These are phyloP conservation scores for Grammomys dolichurus DNA, from an alignment of 2,113 vertebrate species.

Conservation along the genomic window DNA sequence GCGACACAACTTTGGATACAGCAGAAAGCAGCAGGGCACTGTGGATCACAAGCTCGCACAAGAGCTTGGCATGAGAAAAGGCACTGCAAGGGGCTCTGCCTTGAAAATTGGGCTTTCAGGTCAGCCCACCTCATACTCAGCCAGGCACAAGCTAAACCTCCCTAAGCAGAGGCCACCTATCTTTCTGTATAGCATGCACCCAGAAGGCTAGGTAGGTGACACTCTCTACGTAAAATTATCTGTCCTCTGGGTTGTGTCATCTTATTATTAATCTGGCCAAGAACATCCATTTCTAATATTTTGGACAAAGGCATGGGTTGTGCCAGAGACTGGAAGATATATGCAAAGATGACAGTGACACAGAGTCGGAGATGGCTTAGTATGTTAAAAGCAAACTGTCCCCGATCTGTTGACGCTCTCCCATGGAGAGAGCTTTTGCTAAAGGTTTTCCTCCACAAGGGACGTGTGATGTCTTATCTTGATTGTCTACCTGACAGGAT, in stretches of 20 bases:
- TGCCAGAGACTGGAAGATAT: not conserved
- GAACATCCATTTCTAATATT: not conserved
- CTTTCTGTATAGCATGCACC: not conserved
- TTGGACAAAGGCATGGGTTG: not conserved
- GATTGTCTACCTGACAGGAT: not conserved
- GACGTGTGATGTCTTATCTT: not conserved
- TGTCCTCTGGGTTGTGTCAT: not conserved
- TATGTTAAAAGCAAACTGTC: not conserved
- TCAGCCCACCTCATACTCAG: fast-evolving
- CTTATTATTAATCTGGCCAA: not conserved
- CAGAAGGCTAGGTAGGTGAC: not conserved
- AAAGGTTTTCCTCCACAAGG: too few relatives aligned
- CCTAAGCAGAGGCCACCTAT: not conserved
- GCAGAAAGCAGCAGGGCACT: not conserved
- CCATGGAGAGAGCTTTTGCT: not conserved
- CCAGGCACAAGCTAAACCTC: not conserved
- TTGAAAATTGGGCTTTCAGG: not conserved
- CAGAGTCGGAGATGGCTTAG: not conserved
- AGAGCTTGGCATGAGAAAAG: not conserved
- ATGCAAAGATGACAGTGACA: too few relatives aligned
- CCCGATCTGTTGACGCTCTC: not conserved
- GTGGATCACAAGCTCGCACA: fast-evolving
- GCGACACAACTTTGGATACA: not conserved
- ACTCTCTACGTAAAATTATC: not conserved
- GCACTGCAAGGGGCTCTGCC: fast-evolving